These are phyloP conservation scores for Poeciliopsis turneri DNA, from an alignment of 2,797 vertebrate genomes.

Conservation along the genomic window DNA sequence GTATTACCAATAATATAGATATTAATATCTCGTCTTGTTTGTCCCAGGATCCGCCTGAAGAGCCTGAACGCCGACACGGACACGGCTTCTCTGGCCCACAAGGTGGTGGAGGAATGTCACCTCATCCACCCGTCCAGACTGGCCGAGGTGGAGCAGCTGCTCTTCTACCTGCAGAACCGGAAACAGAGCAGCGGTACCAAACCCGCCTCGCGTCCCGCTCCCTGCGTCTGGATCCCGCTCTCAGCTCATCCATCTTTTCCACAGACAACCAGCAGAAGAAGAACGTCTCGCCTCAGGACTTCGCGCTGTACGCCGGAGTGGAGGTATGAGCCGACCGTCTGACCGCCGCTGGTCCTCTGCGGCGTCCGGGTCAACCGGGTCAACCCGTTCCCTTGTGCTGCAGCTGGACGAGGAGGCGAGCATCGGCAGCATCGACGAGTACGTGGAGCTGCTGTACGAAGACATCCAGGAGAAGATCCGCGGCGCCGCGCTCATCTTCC, in stretches of 20 bases:
- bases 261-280: slow-evolving; percentile 88
- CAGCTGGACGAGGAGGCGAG: slow-evolving; percentile 87
- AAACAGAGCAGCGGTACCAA: slow-evolving; percentile 79
- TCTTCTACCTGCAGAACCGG: slow-evolving; percentile 94
- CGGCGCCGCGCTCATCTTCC: slow-evolving; percentile 90
- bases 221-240: neutral
- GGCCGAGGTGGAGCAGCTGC: slow-evolving; percentile 89
- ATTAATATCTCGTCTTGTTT: neutral
- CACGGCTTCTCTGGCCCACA: slow-evolving; percentile 87
- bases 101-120: slow-evolving; percentile 95
- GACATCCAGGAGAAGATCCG: slow-evolving; percentile 92
- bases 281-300: slow-evolving; percentile 84
- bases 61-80: slow-evolving; percentile 91
- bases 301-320: slow-evolving; percentile 88
- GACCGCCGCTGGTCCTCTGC: neutral
- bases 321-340: slow-evolving; percentile 79
- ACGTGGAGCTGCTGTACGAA: slow-evolving; percentile 93
- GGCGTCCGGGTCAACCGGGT: too few species aligned
- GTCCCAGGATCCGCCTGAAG: slow-evolving; percentile 89
- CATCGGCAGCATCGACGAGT: slow-evolving; percentile 91
- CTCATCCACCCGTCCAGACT: slow-evolving; percentile 91
- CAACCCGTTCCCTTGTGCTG: neutral
- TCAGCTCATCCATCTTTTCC: slow-evolving; percentile 16
- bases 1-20: too few species aligned
- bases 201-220: neutral